Evolutionary conservation across 2,797 vertebrate species (phyloP).

Genomic region (Diplodus puntazzo): DNA sequence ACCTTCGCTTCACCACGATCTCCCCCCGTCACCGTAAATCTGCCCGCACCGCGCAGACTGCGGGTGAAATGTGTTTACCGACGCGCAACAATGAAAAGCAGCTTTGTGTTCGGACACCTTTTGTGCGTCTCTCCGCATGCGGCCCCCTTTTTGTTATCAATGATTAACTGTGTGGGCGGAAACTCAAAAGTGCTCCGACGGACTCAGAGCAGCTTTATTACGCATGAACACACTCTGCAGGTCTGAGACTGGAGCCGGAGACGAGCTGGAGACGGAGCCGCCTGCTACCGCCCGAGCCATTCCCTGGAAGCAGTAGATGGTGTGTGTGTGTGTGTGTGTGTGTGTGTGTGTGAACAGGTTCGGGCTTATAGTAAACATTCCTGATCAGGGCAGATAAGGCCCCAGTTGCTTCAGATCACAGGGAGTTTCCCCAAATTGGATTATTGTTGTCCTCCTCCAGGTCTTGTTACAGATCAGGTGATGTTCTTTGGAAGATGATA

Average conservation of each 20-base stretch:
- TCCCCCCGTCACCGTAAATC: background rate
- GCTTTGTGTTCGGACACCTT: constrained; percentile 23
- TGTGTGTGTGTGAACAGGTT: background rate
- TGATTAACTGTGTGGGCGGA: constrained; percentile 65
- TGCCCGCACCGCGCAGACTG: background rate
- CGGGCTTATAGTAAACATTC: background rate
- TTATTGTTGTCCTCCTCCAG: constrained; percentile 15
- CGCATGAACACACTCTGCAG: background rate
- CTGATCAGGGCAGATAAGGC: background rate
- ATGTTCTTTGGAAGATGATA: background rate
- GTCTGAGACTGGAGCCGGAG: background rate
- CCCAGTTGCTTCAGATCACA: background rate
- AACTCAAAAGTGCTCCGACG: background rate
- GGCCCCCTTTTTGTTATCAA: constrained; percentile 55
- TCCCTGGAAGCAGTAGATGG: too few relatives aligned
- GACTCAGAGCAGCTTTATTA: constrained; percentile 37
- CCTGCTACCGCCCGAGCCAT: background rate
- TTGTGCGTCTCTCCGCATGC: constrained; percentile 40
- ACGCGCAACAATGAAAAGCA: constrained; percentile 2
- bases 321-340: background rate
- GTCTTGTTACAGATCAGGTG: background rate
- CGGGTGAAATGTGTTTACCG: background rate
- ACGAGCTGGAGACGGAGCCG: constrained; percentile 8
- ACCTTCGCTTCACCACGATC: background rate
- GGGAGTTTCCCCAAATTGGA: background rate